Base-by-base conservation (phyloP, 2,113 vertebrate genomes). In the Microtus pennsylvanicus region DNA sequence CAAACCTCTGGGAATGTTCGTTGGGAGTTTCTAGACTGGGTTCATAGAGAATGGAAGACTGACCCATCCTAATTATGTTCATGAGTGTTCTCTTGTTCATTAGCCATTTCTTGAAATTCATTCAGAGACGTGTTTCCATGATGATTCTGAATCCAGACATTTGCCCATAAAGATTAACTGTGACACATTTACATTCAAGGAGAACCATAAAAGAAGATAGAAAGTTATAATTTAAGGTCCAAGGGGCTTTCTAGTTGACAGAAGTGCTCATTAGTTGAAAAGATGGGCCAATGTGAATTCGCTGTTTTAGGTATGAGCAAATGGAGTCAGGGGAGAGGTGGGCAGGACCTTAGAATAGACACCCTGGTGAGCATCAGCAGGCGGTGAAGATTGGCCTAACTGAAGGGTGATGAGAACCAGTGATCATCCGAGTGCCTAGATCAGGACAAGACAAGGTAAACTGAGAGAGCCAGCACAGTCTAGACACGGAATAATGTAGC, bases 161-260 rank as follows among this genome's bases (percentile, higher is more conserved):
- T 88, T 72, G 86, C 21, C 33, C 13, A 38, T 88, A 50, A 72
- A 52, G 47, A 70, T n/a, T n/a, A 70, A 52, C 30, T 69, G 4
- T 87, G 45, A 50, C 86, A 70, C 67, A 33, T 35, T 80, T 11
- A 21, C 50, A 45, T 93, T 91, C 69, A 75, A 28, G 78, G 83
- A 82, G 8, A 17, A 0, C 58, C 10, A 0, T 69, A n/a, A n/a
- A 76, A 70, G 47, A 93, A 38, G 38, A 80, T 90, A 21, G 12
- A 69, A 87, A 55, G 69, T 89, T 95, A 24, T 70, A 61, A 38
- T 80, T 92, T 95, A 72, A 93, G 69, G 50, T 89, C 19, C 61
- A 80, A 94, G 82, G 65, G 88, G 26, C 55, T 80, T 83, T 92
- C 45, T 16, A 78, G 33, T 85, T 92, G 45, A 2, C 77, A 30